Evolutionary conservation across 2,797 vertebrate genomes (phyloP), one percentile per base, ranked within the genome.

Genomic region (Allobates femoralis): DNA sequence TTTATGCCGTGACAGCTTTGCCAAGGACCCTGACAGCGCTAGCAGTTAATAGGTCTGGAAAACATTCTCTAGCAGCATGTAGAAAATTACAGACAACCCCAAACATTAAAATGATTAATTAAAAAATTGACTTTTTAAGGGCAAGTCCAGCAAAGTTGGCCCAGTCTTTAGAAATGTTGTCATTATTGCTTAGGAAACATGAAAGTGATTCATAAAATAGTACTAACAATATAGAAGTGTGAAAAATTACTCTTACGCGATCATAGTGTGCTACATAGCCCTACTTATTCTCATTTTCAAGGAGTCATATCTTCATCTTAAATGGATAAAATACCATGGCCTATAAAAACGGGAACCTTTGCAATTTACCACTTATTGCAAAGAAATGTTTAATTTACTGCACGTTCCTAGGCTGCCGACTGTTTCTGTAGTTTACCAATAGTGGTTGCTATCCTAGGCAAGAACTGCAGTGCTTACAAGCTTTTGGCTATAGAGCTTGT

Each of bases 11-110:
- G 66, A 82, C 51, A 81, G 51, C 50, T 12, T 10, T 81, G 26
- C 64, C n/a, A 6, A 10, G 23, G n/a, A 55, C 67, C 51, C 23
- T 3, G 64, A 28, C 30, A 28, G 23, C 41, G 37, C 8, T 58
- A 51, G 32, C 51, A 58, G 56, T 69, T 82, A 73, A 82, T 71
- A 82, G 50, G 80, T 23, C 46, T 71, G 18, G n/a, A 19, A 53
- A 69, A 64, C 53, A 26, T 55, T 58, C 5, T 41, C 16, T 46
- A 41, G 53, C 28, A 21, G 21, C 21, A 41, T 21, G 14, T 8
- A 41, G 37, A 37, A 82, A 30, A 23, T 21, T 3, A 71, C 8
- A 26, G n/a, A 56, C 19, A 37, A 51, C 56, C 14, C 15, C 26
- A 30, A 34, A 14, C 81, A 73, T 71, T 26, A 82, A 73, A 51